Percentiles rank a stretch among this genome's conserved stretches.
phyloP scores from a whole-genome alignment of 2,113 vertebrate genomes.

The Calidris pygmaea region DNA sequence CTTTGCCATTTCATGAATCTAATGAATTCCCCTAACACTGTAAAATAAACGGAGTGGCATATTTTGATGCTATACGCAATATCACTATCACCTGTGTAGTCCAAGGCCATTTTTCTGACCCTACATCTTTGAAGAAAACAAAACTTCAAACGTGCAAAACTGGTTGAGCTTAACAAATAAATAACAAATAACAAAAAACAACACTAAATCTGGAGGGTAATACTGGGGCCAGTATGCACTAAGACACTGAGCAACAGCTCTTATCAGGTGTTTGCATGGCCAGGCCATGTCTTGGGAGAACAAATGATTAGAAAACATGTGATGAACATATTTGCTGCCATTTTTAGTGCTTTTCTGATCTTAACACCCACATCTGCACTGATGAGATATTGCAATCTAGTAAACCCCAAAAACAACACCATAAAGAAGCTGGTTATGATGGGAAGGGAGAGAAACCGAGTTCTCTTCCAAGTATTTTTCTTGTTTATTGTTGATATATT shows the following conservation, averaged over 20 bases:
- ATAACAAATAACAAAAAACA: no score
- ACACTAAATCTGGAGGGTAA: background rate
- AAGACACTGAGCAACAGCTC: background rate
- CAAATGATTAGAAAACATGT: background rate
- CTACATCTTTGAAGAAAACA: background rate
- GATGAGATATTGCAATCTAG: background rate
- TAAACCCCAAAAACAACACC: background rate
- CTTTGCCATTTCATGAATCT: background rate
- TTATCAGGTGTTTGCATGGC: background rate
- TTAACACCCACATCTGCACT: rapidly evolving
- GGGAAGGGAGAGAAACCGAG: background rate
- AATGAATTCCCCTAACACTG: background rate
- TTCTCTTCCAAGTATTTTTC: background rate
- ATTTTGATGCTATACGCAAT: background rate
- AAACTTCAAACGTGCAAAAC: background rate
- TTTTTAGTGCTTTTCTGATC: background rate
- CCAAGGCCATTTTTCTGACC: background rate
- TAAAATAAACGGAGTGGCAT: background rate
- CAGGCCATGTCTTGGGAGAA: background rate
- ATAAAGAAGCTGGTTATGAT: background rate
- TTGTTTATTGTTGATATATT: background rate
- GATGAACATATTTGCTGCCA: background rate
- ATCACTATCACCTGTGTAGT: background rate
- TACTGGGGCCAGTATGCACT: background rate
- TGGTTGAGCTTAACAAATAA: background rate